Evolutionary conservation across 2,888 invertebrate species (phyloP).

Genomic region (Nemurella pictetii): DNA sequence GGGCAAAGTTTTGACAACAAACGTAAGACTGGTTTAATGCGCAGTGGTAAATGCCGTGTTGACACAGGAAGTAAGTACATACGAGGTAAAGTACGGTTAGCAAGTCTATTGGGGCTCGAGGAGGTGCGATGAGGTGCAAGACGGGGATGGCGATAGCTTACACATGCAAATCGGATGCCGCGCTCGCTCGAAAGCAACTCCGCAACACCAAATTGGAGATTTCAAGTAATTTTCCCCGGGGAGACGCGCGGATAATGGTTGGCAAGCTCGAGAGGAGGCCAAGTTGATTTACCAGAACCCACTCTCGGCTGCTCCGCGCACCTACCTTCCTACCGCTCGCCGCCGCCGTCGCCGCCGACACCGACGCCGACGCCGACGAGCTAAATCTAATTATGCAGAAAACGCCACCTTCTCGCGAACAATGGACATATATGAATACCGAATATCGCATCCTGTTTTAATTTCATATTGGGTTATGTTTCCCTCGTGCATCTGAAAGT

Average conservation of each 20-base stretch:
- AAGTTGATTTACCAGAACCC: conserved; percentile 8
- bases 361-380: background rate
- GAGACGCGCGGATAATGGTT: conserved; percentile 9
- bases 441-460: background rate
- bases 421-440: background rate
- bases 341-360: background rate
- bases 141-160: conserved; percentile 21
- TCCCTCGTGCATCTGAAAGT: background rate
- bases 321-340: background rate
- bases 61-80: background rate
- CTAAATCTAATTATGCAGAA: background rate
- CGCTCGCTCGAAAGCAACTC: conserved; percentile 15
- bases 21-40: conserved; percentile 1
- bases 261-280: background rate
- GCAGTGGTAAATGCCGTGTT: conserved; percentile 8
- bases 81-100: background rate
- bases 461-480: background rate
- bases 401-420: background rate
- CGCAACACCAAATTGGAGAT: conserved; percentile 28
- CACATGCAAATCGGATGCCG: conserved; percentile 29
- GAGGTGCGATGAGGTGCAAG: background rate
- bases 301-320: background rate
- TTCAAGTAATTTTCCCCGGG: conserved; percentile 27
- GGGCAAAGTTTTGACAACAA: background rate
- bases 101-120: background rate